A percentile compares a stretch with the other conserved stretches of the same genome.
Conservation (phyloP, 2,797 vertebrate species). For the Halcyon smyrnensis region DNA sequence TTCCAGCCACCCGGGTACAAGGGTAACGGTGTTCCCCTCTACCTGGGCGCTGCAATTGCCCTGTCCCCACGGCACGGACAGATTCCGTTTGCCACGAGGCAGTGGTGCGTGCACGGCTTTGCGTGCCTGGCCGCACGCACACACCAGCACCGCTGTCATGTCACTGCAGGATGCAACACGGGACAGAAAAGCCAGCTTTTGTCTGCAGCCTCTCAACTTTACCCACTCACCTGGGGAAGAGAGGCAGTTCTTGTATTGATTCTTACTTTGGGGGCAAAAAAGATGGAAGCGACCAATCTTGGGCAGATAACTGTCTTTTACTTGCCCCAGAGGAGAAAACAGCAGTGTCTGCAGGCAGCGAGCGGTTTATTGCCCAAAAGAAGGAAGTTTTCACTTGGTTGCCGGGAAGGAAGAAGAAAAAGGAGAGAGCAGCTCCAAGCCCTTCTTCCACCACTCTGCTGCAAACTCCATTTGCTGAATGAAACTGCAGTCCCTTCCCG, state of each 20-base stretch:
- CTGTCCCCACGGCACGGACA: not conserved
- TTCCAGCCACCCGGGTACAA: not conserved
- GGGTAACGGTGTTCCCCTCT: not conserved
- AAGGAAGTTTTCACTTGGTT: not conserved
- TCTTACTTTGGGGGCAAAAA: not conserved
- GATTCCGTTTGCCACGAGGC: not conserved
- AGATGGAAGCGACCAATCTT: not conserved
- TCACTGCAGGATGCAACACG: not conserved
- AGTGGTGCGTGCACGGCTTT: fast-evolving
- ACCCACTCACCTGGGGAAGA: not conserved
- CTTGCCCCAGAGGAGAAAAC: not conserved
- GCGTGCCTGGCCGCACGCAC: not conserved
- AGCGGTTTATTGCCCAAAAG: not conserved
- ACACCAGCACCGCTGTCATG: not conserved
- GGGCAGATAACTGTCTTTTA: not conserved
- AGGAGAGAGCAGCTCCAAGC: not conserved
- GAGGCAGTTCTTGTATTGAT: not conserved
- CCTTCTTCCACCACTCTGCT: not conserved
- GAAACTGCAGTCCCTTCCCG: not conserved
- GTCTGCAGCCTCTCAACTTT: not conserved
- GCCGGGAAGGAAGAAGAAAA: not conserved
- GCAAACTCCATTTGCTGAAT: not conserved
- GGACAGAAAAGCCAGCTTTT: not conserved
- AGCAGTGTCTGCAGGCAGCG: not conserved
- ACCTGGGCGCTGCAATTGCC: not conserved